phyloP scores from a whole-genome alignment of 2,888 invertebrate genomes.

The Erynnis tages region DNA sequence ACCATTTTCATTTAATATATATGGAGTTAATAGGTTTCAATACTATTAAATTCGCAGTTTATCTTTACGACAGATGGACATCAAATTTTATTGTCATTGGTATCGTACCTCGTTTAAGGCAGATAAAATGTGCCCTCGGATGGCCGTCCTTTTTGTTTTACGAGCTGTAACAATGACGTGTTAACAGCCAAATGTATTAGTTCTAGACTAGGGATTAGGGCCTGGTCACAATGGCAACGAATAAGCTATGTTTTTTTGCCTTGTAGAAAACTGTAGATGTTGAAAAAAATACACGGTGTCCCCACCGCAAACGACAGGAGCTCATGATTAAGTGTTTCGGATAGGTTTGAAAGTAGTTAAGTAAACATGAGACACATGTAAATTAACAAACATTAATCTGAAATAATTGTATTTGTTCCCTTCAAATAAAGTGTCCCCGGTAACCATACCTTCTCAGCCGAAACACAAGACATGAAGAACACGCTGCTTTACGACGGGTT shows the following conservation, averaged over 20 bases:
- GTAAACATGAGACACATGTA: too few relatives aligned
- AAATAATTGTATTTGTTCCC: too few relatives aligned
- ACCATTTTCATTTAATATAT: too few relatives aligned
- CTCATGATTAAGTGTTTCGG: too few relatives aligned
- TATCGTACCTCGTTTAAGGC: constrained; percentile 38
- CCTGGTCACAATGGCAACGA: background rate
- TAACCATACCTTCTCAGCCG: too few relatives aligned
- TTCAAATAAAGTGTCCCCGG: too few relatives aligned
- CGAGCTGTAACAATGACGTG: constrained; percentile 21
- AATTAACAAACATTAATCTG: too few relatives aligned
- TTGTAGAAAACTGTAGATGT: background rate
- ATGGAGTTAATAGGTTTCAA: background rate
- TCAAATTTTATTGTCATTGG: constrained; percentile 49
- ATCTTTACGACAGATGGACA: constrained; percentile 37
- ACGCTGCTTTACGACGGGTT: too few relatives aligned
- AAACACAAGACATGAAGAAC: too few relatives aligned
- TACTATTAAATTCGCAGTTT: constrained; percentile 27
- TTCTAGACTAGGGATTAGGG: constrained; percentile 3
- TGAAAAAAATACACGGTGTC: too few relatives aligned
- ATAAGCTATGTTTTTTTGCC: background rate
- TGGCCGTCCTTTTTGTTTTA: constrained; percentile 14
- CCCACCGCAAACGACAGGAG: too few relatives aligned
- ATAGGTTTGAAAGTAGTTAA: too few relatives aligned
- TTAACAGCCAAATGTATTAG: constrained; percentile 15
- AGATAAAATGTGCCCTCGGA: constrained; percentile 27